These are phyloP conservation scores for Drosophila peninsularis DNA, from an alignment of 2,888 invertebrate genomes.

Conservation along the genomic window DNA sequence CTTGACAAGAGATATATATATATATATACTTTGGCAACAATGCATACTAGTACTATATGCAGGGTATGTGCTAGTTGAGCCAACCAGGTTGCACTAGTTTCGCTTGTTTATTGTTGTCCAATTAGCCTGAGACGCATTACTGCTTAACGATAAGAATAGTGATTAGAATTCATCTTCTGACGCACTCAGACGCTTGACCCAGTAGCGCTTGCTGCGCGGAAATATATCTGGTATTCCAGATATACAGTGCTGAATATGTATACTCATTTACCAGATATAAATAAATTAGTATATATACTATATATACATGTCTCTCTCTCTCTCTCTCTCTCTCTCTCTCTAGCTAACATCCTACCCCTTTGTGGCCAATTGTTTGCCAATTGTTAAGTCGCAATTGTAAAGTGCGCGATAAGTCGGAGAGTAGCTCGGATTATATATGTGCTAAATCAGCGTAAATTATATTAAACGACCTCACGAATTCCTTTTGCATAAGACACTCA, in stretches of 20 bases:
- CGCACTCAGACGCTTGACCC: slow-evolving; percentile 1
- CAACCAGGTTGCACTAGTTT: background rate
- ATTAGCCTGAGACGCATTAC: slow-evolving; percentile 40
- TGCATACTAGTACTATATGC: too few species aligned
- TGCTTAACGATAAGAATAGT: background rate
- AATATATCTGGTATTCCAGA: slow-evolving; percentile 7
- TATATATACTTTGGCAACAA: too few species aligned
- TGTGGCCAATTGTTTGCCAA: background rate
- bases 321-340: background rate
- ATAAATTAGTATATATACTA: background rate
- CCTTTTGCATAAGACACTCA: background rate
- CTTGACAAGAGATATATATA: too few species aligned
- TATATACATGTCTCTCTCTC: background rate
- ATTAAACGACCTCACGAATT: slow-evolving; percentile 29
- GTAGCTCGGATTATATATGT: background rate
- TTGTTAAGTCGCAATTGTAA: slow-evolving; percentile 38
- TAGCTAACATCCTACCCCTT: background rate
- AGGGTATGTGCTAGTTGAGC: background rate
- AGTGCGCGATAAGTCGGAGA: slow-evolving; percentile 28
- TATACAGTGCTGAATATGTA: too few species aligned
- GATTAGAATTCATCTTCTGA: slow-evolving; percentile 30
- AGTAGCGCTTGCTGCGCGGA: background rate
- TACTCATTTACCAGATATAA: background rate
- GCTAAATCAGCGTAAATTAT: slow-evolving; percentile 15
- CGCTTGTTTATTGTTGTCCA: background rate